Evolutionary conservation across 2,113 vertebrate species (phyloP).

Genomic region (Malurus melanocephalus): DNA sequence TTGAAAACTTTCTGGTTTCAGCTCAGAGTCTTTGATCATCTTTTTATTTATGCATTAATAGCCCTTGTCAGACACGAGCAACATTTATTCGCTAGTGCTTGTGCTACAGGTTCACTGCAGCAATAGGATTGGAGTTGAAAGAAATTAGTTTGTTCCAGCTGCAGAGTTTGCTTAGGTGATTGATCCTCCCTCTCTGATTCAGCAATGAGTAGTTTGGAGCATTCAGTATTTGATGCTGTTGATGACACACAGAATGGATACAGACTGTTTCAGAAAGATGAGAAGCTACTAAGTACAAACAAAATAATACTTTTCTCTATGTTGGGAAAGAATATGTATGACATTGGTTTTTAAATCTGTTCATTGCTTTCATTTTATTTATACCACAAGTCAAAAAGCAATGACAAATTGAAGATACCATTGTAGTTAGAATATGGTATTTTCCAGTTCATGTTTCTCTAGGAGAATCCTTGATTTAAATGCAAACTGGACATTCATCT

Average conservation of each 20-base stretch:
- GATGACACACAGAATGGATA: neutral
- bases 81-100: neutral
- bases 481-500: neutral
- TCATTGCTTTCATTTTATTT: neutral
- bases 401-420: neutral
- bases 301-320: neutral
- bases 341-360: neutral
- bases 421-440: neutral
- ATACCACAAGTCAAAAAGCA: neutral
- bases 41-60: neutral
- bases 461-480: neutral
- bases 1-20: neutral
- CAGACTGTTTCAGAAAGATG: neutral
- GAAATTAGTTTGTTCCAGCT: neutral
- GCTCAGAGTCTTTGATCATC: neutral
- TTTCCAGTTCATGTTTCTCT: neutral
- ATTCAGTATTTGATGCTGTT: neutral
- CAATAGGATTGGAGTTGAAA: neutral
- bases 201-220: neutral
- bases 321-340: neutral
- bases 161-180: neutral
- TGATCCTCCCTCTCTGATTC: neutral
- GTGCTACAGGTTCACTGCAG: neutral
- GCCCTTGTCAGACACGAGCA: neutral
- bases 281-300: neutral